Base-by-base conservation (phyloP, 2,797 vertebrate genomes). In the Mastacembelus armatus region DNA sequence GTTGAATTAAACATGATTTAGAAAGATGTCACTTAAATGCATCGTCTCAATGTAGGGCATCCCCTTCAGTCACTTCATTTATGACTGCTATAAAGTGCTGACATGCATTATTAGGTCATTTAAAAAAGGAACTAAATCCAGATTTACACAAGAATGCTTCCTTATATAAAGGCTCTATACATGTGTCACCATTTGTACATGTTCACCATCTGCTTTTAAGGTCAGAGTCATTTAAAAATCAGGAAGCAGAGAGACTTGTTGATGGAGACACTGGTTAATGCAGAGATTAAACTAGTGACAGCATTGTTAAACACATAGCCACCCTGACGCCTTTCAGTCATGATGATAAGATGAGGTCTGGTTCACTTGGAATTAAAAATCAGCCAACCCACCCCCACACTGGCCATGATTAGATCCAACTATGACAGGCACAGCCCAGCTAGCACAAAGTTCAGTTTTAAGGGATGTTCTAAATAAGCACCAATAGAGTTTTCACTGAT, bases 221-320 rank as follows among this genome's bases (percentile, higher is more conserved):
- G 33, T 55, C 32, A 68, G 58, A 59, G 48, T 29, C 42, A 27
- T 49, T 22, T 21, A 71, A 69, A n/a, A 21, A 42, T 42, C 63
- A 29, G 51, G 32, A 60, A 6, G 39, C 27, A 1, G 12, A 48
- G 57, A 26, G 6, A 27, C 22, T 66, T 21, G 30, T 18, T 10
- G 18, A 63, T 58, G 59, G 33, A 66, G 59, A 74, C 24, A 14
- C 39, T 57, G 48, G 49, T 40, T 62, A 57, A 77, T 18, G 51
- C 35, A 38, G n/a, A 74, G 50, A 55, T 51, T 85, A 24, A 81
- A 81, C 70, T 74, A 56, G 15, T 40, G 30, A 67, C 50, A 44
- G 48, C 36, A 61, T 35, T 10, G 54, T 10, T 15, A 22, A 73
- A 42, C 50, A 65, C 12, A 16, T 24, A 4, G n/a, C 32, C 60